Evolutionary conservation across 1,140 invertebrate genomes (phyloP), one percentile per base, ranked within the genome.

Genomic region (Calephelis virginiensis): DNA sequence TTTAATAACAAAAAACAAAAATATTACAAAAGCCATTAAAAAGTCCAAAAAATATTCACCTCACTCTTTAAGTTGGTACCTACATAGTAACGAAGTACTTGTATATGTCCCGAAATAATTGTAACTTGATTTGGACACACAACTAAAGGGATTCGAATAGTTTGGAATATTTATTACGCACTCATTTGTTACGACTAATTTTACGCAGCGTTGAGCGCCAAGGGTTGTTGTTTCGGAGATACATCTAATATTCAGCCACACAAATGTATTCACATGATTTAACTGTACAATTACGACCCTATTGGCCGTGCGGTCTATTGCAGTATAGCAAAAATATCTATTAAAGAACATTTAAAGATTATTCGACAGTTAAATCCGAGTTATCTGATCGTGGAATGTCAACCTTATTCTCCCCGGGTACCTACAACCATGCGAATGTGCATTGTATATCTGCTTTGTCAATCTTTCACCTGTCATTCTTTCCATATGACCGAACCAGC

Each of bases 181-280:
- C 53, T 56, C 53, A 56, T 56, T 56, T 56, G 53, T 56, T 56
- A 56, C 28, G 53, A 56, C 53, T 56, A 56, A 56, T 56, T 56
- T 56, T 56, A 56, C 53, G 53, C 53, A 28, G 53, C 37, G 53
- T 56, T 56, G 53, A 56, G 53, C 28, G 17, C 37, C 37, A 56
- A 56, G 53, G 53, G 53, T 56, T 56, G 53, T 56, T 56, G 28
- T 56, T 53, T 56, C 37, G 53, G 53, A 56, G 53, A 56, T 56
- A 56, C 17, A 56, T 56, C 28, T 56, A 37, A 56, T 56, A 56
- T 56, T 56, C 37, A 56, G 17, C 53, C 53, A 12, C 53, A 37
- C 37, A 37, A 56, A 56, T 56, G 53, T 56, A 56, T 56, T 56
- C 11, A 37, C 53, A 56, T 56, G 28, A 56, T 56, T 56, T 56